These are phyloP conservation scores for Tetramorium simillimum DNA, from an alignment of 1,140 invertebrate species.

Conservation along the genomic window DNA sequence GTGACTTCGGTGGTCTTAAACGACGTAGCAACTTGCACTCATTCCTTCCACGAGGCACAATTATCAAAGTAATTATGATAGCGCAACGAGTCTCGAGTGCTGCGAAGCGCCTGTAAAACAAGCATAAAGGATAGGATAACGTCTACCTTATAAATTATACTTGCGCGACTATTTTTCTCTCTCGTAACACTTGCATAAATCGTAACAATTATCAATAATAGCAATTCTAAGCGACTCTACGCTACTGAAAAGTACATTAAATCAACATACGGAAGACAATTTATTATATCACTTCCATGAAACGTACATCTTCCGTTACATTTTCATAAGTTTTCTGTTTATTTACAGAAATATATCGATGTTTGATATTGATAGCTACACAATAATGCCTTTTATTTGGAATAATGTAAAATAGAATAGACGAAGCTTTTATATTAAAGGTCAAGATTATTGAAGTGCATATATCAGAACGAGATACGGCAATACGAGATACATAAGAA, in stretches of 20 bases:
- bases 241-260: too few relatives aligned
- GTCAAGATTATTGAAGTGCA: not conserved
- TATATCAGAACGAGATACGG: not conserved
- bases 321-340: not conserved
- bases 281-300: not conserved
- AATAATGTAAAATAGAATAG: not conserved
- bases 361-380: not conserved
- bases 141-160: not conserved
- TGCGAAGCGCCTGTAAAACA: not conserved
- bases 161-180: not conserved
- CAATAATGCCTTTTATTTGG: not conserved
- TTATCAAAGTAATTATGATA: slow-evolving; percentile 43
- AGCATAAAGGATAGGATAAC: not conserved
- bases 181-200: too few relatives aligned
- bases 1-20: not conserved
- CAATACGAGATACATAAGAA: not conserved
- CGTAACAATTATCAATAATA: not conserved
- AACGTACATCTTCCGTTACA: not conserved
- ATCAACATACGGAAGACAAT: not conserved
- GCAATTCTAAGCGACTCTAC: not conserved
- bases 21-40: not conserved
- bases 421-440: not conserved
- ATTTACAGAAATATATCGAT: not conserved
- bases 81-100: not conserved
- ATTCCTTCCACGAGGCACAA: not conserved